Base-by-base conservation (phyloP, 2,888 invertebrate species). In the Helleia helle region DNA sequence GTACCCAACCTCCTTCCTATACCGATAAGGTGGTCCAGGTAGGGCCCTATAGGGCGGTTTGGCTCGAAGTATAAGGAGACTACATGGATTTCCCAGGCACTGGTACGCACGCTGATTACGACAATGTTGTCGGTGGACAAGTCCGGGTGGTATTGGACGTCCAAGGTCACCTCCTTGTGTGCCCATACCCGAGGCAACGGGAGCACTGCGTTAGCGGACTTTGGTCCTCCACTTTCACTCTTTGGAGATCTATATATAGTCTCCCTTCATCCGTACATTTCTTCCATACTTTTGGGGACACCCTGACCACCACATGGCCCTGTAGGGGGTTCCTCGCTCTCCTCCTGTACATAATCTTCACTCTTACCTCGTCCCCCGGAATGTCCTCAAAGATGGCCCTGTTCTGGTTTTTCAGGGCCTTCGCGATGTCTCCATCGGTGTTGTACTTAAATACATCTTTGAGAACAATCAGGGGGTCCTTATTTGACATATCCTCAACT, bases 361-460 rank as follows among this genome's bases (percentile, higher is more conserved):
- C 13, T 11, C 29, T 11, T 3, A 8, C 13, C 13, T 29, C 29
- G 29, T 29, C 29, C 3, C 14, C 29, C 6, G 4, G 1, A 14
- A 5, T 9, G 4, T 7, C 14, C 7, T 22, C 14, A 28, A 41
- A 28, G 6, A 41, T 8, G 3, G 3, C 14, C 12, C 18, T 2
- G 8, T 41, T 37, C 15, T 46, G 44, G 0, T 26, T 14, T 36
- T 44, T 43, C 8, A 50, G 42, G 4, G 50, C 46, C n/a, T 38
- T 46, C 7, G 46, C 40, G 3, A 40, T 12, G 1, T 8, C 15
- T 1, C 37, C 9, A 1, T 31, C 42, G 1, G 26, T 2, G 7
- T 40, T 38, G 1, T 38, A 31, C 1, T 11, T 8, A 1, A 41
- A 25, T 4, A 45, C 45, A 15, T 28, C 26, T 11, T 15, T 40